Conservation (phyloP, 2,797 vertebrate species). For the Manis javanica region DNA sequence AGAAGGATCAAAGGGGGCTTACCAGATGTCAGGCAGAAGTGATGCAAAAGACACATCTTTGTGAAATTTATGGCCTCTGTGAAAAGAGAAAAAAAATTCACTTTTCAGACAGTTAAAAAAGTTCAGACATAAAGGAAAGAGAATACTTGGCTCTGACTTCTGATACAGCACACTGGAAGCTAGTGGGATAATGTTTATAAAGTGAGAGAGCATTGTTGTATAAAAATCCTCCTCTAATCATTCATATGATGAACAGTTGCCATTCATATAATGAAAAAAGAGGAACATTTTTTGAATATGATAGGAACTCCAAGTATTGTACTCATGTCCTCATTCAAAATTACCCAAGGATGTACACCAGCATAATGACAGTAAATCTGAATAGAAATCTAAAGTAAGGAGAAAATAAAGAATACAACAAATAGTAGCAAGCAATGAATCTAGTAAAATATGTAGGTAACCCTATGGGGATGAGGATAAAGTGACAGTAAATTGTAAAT, state of each 20-base stretch:
- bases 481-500: background rate
- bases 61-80: background rate
- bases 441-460: background rate
- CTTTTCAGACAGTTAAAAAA: conserved; percentile 20
- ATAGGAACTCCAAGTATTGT: conserved; percentile 23
- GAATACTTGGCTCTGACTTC: background rate
- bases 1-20: conserved; percentile 44
- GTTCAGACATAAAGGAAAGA: background rate
- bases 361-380: background rate
- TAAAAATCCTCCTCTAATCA: background rate
- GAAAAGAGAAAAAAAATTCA: background rate
- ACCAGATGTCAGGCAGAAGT: conserved; percentile 20
- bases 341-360: background rate
- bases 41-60: conserved; percentile 27
- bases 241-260: background rate
- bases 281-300: background rate
- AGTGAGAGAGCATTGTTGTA: background rate
- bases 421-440: background rate
- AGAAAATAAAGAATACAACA: background rate
- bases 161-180: background rate
- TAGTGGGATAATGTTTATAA: background rate
- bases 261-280: background rate
- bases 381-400: background rate
- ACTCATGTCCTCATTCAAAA: conserved; percentile 13
- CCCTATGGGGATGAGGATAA: background rate